phyloP scores from a whole-genome alignment of 2,797 vertebrate species.

The Coranthus polyacanthus region DNA sequence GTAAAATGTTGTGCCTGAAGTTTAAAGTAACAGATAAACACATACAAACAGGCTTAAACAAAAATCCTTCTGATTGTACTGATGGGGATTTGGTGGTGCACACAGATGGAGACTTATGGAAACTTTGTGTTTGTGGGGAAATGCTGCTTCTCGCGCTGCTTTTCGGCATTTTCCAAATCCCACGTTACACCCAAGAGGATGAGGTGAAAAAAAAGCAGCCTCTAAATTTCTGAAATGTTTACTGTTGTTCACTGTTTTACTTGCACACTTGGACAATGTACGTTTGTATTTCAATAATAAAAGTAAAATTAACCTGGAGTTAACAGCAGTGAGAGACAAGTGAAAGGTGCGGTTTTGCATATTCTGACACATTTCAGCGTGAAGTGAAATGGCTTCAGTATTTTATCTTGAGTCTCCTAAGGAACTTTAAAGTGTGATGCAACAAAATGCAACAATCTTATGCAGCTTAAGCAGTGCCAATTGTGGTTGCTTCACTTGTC shows the following conservation, averaged over 20 bases:
- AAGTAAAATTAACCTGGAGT: conserved; percentile 3
- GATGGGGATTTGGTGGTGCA: background rate
- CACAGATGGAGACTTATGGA: background rate
- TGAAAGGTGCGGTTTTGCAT: conserved; percentile 33
- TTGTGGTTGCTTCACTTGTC: conserved; percentile 36
- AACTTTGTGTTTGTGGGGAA: background rate
- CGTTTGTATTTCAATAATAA: conserved; percentile 1
- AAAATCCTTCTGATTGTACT: background rate
- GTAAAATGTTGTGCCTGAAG: background rate
- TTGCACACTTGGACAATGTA: conserved; percentile 5
- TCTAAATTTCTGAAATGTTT: conserved; percentile 5
- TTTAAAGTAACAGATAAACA: background rate
- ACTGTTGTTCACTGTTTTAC: conserved; percentile 9
- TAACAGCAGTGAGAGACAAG: conserved; percentile 17
- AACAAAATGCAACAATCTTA: conserved; percentile 64
- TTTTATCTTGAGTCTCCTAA: conserved; percentile 39
- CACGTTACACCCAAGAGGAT: background rate
- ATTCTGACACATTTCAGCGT: conserved; percentile 44
- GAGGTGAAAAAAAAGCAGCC: background rate
- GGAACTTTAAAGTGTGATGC: conserved; percentile 65
- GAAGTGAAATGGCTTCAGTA: conserved; percentile 13
- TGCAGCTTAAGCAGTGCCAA: conserved; percentile 46
- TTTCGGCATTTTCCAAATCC: background rate
- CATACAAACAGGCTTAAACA: background rate
- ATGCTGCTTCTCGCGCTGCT: background rate